Base-by-base conservation (phyloP, 1,140 invertebrate genomes). In the Calycopis cecrops region DNA sequence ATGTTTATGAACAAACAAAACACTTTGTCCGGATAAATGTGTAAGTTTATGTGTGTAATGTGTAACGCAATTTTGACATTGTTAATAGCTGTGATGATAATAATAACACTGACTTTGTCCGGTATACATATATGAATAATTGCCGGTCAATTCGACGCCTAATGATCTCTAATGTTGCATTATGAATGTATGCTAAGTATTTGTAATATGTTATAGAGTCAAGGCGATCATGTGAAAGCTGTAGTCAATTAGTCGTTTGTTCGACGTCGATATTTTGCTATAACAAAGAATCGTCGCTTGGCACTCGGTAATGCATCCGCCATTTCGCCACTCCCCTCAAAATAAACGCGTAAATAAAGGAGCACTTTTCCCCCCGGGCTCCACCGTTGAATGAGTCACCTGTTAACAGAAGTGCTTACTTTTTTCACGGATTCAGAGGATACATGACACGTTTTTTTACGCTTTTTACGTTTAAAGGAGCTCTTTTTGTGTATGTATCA, bases 211-310 rank as follows among this genome's bases (percentile, higher is more conserved):
- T 66, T 72, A 70, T 50, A 54, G 38, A 62, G 71, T 79, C 78
- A 83, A 81, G 79, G 80, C 68, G 63, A 59, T 55, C 52, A 57
- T 63, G 69, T 78, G 76, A 81, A 81, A 76, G 79, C 71, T 9
- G 40, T 16, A 3, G 12, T 8, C 40, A 44, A 44, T 44, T 44
- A 44, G 40, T 17, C 17, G 4, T 12, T 16, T 16, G 9, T 12
- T 4, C 40, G 17, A 14, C 38, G 37, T 53, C 52, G 40, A 53
- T 28, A 33, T n/a, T 53, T n/a, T 10, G 9, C 33, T 12, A n/a
- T 38, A 35, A 44, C 42, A 52, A 52, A 53, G 38, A 10, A 35
- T 28, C 2, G 21, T 28, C 38, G 37, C 14, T 44, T 60, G 21
- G 35, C 38, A 42, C 53, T 56, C 21, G 37, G 21, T 54, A 33